These are phyloP conservation scores for Panthera uncia DNA, from an alignment of 2,113 vertebrate species.

Conservation along the genomic window DNA sequence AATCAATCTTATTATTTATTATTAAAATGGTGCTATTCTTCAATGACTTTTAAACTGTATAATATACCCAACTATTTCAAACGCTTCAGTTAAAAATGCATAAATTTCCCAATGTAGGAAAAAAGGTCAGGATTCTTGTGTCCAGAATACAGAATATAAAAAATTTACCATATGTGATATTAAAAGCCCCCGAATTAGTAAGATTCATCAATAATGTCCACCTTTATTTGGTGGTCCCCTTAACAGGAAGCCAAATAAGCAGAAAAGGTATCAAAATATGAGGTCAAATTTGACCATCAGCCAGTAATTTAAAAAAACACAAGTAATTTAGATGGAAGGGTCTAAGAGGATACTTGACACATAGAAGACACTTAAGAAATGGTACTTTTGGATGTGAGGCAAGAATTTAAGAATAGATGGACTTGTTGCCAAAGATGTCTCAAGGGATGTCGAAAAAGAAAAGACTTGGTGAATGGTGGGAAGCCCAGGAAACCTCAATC, in stretches of 20 bases:
- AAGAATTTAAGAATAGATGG: not conserved
- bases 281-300: not conserved
- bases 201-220: constrained; percentile 27
- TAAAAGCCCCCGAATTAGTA: not conserved
- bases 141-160: not conserved
- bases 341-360: not conserved
- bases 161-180: not conserved
- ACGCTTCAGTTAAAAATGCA: not conserved
- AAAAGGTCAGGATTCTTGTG: not conserved
- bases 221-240: constrained; percentile 1
- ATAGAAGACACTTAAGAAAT: not conserved
- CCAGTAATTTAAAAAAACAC: not conserved
- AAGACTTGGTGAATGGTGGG: not conserved
- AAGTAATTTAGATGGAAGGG: not conserved
- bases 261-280: constrained; percentile 18
- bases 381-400: not conserved
- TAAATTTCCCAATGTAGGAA: not conserved
- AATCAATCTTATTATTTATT: constrained; percentile 9
- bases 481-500: constrained; percentile 15
- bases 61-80: not conserved
- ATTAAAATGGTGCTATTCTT: constrained; percentile 39
- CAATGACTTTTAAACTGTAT: not conserved
- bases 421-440: not conserved
- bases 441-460: not conserved
- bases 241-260: constrained; percentile 20